A percentile compares a stretch with the other conserved stretches of the same genome.
Conservation (phyloP, 2,797 vertebrate species). For the Bothrops alternatus region DNA sequence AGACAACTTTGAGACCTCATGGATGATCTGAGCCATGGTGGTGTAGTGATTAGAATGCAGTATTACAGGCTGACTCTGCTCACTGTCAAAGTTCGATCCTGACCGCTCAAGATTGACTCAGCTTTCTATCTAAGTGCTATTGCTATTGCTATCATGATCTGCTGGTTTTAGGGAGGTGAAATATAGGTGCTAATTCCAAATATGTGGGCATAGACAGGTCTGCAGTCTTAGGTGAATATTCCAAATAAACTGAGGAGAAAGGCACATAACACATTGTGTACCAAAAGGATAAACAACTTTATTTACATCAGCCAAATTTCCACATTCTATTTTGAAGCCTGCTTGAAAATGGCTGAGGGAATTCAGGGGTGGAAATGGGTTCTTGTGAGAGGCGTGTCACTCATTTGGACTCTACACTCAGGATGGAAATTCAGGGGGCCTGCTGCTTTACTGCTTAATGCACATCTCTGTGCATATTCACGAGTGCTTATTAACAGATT, state of each 20-base stretch:
- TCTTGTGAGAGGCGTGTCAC: conserved; percentile 49
- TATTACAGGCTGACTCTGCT: not conserved
- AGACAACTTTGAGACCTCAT: not conserved
- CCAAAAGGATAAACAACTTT: not conserved
- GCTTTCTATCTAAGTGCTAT: not conserved
- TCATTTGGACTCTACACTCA: conserved; percentile 24
- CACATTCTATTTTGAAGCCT: conserved; percentile 19
- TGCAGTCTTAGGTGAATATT: not conserved
- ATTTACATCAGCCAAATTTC: conserved; percentile 36
- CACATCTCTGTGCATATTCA: conserved; percentile 35
- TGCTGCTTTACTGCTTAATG: conserved; percentile 18
- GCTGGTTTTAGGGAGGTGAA: not conserved
- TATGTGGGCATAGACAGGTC: not conserved
- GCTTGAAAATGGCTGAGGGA: conserved; percentile 38
- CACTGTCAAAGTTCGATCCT: not conserved
- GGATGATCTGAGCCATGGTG: not conserved
- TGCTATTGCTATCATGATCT: not conserved
- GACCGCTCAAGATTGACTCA: not conserved
- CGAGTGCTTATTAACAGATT: conserved; percentile 35
- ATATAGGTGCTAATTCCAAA: not conserved
- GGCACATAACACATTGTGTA: not conserved
- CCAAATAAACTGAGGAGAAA: not conserved
- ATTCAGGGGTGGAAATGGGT: conserved; percentile 42
- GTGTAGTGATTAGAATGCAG: no score
- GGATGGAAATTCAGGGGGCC: conserved; percentile 35